Percentiles rank a stretch among this genome's conserved stretches.
These are phyloP conservation scores for Macroramphosus scolopax DNA, from an alignment of 2,797 vertebrate genomes.

Conservation along the genomic window DNA sequence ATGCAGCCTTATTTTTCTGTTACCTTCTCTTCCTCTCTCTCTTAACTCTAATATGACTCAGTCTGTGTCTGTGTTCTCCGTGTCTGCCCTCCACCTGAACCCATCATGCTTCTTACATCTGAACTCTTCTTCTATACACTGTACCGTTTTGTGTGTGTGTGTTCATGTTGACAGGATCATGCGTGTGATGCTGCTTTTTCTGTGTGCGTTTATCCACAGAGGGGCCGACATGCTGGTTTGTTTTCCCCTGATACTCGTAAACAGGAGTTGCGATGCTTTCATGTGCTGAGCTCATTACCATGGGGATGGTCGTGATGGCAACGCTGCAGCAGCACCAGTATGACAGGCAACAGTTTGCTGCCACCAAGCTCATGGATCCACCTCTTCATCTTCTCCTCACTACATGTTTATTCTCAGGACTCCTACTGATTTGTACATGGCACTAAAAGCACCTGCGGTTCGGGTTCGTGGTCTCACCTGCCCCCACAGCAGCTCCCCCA, in stretches of 20 bases:
- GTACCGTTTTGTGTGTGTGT: neutral
- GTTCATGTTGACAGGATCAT: constrained; percentile 10
- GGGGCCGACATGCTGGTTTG: constrained; percentile 51
- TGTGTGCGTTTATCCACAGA: constrained; percentile 25
- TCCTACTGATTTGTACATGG: no score
- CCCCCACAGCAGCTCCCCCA: constrained; percentile 94
- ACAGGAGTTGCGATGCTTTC: constrained; percentile 55
- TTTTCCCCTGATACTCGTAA: constrained; percentile 45
- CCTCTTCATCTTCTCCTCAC: constrained; percentile 14
- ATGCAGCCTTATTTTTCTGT: no score
- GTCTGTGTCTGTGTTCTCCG: constrained; percentile 14
- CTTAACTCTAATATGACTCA: no score
- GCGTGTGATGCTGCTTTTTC: constrained; percentile 11
- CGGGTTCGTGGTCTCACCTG: no score
- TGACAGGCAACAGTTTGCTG: constrained; percentile 46
- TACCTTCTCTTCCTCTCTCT: no score
- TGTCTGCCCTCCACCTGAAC: constrained; percentile 45
- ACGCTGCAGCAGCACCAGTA: constrained; percentile 29
- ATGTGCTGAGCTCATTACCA: constrained; percentile 69
- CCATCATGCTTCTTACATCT: constrained; percentile 17
- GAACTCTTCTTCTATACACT: constrained; percentile 1
- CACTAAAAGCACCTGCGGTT: no score
- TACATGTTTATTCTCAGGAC: neutral
- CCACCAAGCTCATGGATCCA: constrained; percentile 22
- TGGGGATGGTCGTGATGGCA: constrained; percentile 62